phyloP scores from a whole-genome alignment of 2,888 invertebrate genomes.

The Nematopogon swammerdamellus region DNA sequence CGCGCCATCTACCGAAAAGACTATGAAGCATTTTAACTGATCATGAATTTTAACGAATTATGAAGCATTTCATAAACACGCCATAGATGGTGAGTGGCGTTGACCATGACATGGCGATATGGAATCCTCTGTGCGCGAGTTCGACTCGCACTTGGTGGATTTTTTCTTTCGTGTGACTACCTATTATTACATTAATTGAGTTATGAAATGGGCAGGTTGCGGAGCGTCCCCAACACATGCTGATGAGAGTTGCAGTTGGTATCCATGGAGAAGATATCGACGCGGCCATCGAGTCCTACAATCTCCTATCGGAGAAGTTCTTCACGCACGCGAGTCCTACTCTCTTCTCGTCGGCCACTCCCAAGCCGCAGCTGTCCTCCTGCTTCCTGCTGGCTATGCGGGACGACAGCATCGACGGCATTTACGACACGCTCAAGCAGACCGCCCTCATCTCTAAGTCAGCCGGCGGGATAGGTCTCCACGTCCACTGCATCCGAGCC shows the following conservation, averaged over 20 bases:
- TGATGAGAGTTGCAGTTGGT: slow-evolving; percentile 96
- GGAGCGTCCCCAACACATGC: slow-evolving; percentile 97
- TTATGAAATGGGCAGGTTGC: slow-evolving; percentile 72
- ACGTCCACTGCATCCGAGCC: slow-evolving; percentile 92
- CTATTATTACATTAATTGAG: too few relatives aligned
- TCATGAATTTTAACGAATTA: too few relatives aligned
- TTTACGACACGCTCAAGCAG: slow-evolving; percentile 86
- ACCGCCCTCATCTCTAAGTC: slow-evolving; percentile 96
- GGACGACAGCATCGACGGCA: slow-evolving; percentile 94
- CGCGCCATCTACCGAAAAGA: too few relatives aligned
- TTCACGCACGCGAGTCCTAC: slow-evolving; percentile 99
- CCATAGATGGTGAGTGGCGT: too few relatives aligned
- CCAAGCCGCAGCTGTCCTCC: slow-evolving; percentile 88
- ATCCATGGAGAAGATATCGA: slow-evolving; percentile 95
- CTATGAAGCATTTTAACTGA: too few relatives aligned
- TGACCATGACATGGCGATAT: too few relatives aligned
- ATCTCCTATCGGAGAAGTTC: slow-evolving; percentile 89
- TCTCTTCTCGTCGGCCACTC: slow-evolving; percentile 92
- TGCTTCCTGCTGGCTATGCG: slow-evolving; percentile 94
- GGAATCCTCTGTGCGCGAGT: too few relatives aligned
- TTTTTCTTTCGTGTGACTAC: too few relatives aligned
- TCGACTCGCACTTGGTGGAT: too few relatives aligned
- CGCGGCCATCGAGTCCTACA: slow-evolving; percentile 92
- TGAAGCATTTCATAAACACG: too few relatives aligned
- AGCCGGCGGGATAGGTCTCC: slow-evolving; percentile 96